These are phyloP conservation scores for Diarsia rubi DNA, from an alignment of 2,888 invertebrate genomes.

Conservation along the genomic window DNA sequence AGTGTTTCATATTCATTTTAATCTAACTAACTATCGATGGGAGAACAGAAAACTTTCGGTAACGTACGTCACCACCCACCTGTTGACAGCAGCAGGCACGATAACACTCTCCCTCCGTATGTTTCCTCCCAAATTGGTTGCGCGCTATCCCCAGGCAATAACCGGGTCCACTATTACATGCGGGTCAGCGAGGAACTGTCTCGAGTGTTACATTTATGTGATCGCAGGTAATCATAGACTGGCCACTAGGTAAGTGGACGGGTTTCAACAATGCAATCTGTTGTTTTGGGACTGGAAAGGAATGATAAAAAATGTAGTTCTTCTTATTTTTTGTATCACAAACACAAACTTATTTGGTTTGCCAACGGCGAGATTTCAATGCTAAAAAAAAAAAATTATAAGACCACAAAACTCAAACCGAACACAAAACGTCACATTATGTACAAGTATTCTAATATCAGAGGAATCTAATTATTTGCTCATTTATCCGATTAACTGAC, in stretches of 20 bases:
- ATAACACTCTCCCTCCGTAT: slow-evolving; percentile 24
- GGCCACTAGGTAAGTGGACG: slow-evolving; percentile 22
- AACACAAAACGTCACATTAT: neutral
- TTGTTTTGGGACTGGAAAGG: neutral
- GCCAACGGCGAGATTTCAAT: neutral
- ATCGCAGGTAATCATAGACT: slow-evolving; percentile 44
- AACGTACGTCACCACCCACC: neutral
- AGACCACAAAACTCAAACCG: neutral
- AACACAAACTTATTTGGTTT: too few species aligned
- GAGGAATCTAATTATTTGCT: neutral
- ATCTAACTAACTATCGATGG: neutral
- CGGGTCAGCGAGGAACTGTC: slow-evolving; percentile 37
- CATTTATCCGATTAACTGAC: neutral
- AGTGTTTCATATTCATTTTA: neutral
- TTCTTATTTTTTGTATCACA: too few species aligned
- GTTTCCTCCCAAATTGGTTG: slow-evolving; percentile 56
- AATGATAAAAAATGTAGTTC: neutral
- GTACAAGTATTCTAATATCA: neutral
- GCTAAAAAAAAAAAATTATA: neutral
- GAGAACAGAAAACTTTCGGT: neutral
- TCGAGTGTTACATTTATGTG: slow-evolving; percentile 25
- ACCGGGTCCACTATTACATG: slow-evolving; percentile 36
- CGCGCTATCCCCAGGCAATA: slow-evolving; percentile 50
- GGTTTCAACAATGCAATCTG: neutral
- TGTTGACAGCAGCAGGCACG: neutral